Evolutionary conservation across 2,888 invertebrate genomes (phyloP).

Genomic region (Meliscaeva auricollis): DNA sequence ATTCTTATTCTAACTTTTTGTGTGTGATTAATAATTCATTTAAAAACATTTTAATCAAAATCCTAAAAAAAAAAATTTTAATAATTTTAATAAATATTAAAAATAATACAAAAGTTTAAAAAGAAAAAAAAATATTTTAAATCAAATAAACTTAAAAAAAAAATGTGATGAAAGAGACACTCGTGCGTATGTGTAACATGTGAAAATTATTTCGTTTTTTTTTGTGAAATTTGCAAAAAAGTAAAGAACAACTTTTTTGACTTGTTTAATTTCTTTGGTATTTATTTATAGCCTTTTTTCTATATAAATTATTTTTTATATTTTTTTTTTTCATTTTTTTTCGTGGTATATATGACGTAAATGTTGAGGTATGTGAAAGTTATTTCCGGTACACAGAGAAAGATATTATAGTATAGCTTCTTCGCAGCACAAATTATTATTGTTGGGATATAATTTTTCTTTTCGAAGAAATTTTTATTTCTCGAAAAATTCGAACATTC

Average conservation of each 20-base stretch:
- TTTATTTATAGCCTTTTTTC: conserved; percentile 68
- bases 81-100: not conserved
- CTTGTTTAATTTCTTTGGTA: not conserved
- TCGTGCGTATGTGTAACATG: conserved; percentile 73
- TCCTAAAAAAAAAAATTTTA: conserved; percentile 15
- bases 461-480: conserved; percentile 1
- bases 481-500: conserved; percentile 12
- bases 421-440: conserved; percentile 47
- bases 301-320: conserved; percentile 26
- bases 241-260: conserved; percentile 27
- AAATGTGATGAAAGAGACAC: conserved; percentile 47
- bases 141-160: conserved; percentile 20
- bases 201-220: conserved; percentile 62
- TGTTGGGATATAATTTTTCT: conserved; percentile 47
- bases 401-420: conserved; percentile 42
- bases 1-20: conserved; percentile 19
- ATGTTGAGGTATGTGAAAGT: conserved; percentile 76
- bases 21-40: conserved; percentile 64
- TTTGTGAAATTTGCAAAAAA: conserved; percentile 61
- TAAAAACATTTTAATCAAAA: conserved; percentile 50
- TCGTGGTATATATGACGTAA: conserved; percentile 72
- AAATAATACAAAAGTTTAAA: too few species aligned
- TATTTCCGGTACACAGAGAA: conserved; percentile 70
- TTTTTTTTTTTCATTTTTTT: conserved; percentile 41
- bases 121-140: conserved; percentile 11